Evolutionary conservation across 2,888 invertebrate species (phyloP), one percentile per base, ranked within the genome.

Genomic region (Lasioglossum oenotherae): DNA sequence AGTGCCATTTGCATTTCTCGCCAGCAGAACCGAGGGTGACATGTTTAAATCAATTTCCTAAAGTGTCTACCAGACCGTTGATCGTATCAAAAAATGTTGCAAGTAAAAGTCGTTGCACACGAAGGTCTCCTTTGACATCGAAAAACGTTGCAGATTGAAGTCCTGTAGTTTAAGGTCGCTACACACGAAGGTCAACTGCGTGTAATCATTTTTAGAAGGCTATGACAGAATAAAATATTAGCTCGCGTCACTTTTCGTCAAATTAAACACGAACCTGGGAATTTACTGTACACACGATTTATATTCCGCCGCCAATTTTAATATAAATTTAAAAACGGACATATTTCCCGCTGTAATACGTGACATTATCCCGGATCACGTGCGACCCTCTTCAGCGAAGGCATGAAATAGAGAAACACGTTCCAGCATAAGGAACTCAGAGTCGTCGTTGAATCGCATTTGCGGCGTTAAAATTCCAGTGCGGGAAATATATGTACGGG

Each of bases 371-470:
- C 38, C 38, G 23, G 35, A 69, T 69, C 35, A 23, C 35, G 69
- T 12, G 38, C 23, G 35, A 67, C 10, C 67, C 69, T 12, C 23
- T 69, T 69, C 38, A 23, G 69, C 23, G 1, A 38, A 23, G 4
- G 19, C 12, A 35, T 38, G 69, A 69, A 69, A 69, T 35, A 64
- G 31, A 31, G 64, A 64, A 31, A 64, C 64, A 38, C 69, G 69
- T 35, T 38, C 23, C 23, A 8, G 38, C 35, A 35, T 12, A 23
- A 38, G 69, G 35, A 35, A 69, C 41, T 41, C 41, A 5, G 41
- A 53, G 71, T 14, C n/a, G n/a, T 41, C 71, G 41, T 41, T n/a
- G 41, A 71, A 71, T 71, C 71, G 71, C 41, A 71, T 71, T 41
- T n/a, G 12, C 71, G 41, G 38, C 41, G 71, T 71, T 71, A 71